Base-by-base conservation (phyloP, 2,113 vertebrate species). In the Lampris incognitus region DNA sequence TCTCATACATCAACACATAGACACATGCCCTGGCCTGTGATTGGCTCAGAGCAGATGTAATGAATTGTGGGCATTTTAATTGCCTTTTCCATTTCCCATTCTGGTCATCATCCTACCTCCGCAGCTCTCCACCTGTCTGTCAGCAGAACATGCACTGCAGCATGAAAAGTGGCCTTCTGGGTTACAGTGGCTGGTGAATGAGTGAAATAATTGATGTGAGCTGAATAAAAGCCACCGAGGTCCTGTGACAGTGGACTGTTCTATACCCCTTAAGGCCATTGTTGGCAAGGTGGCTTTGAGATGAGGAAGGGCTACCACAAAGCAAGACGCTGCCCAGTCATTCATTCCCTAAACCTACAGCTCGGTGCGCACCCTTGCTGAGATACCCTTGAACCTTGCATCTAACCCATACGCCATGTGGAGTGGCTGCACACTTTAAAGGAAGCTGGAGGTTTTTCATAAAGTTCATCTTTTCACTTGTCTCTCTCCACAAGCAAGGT, bases 31-130 rank as follows among this genome's bases (percentile, higher is more conserved):
- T 59, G 40, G 61, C 13, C 2, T 10, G 66, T 1, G 0, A 57
- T 9, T 74, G 67, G 79, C 49, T 80, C 7, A 0, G 41, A 61
- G 61, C 59, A 70, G 39, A 48, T 41, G 41, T 66, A 76, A 13
- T 80, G 72, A 89, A 79, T 79, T 84, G 81, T 79, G 75, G 55
- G 66, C 52, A 64, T 71, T 72, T 69, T 69, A 78, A 86, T 78
- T 77, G 74, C 63, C 76, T 86, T 65, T 65, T 62, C 55, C 52
- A 58, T 71, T 64, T 76, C 55, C 50, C 51, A 65, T 73, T 74
- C 49, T 63, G 44, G 50, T 66, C 67, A 52, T 72, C 71, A 57
- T 67, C 74, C 71, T 78, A 60, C 63, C 58, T 66, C 65, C 7
- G 38, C 7, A 24, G 61, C 60, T 54, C 61, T 42, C 70, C 52